Evolutionary conservation across 2,113 vertebrate genomes (phyloP), one percentile per base, ranked within the genome.

Genomic region (Toxostoma redivivum): DNA sequence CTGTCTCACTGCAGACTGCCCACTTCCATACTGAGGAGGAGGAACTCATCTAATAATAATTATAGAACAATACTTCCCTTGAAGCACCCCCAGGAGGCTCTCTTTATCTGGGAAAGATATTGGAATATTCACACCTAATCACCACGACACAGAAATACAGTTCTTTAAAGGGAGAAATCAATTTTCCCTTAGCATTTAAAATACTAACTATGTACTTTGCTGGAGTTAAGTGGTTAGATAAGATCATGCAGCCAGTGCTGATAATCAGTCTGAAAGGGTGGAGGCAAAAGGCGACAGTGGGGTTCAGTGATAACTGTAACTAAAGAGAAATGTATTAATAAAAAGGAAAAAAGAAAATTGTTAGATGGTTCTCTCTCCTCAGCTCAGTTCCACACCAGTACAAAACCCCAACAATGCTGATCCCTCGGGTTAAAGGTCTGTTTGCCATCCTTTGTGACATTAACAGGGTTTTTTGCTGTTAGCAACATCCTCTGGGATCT

Each of bases 91-190:
- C 94, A 74, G 50, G 67, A 95, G 92, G 14, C 44, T 90, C 71
- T n/a, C 27, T 80, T 88, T 88, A 74, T 95, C 74, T 86, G 51
- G 64, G 51, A 92, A 70, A 81, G 44, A 38, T 82, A 69, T 80
- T 66, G 58, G 90, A 95, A 93, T 94, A 92, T 86, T 96, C 90
- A 93, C 82, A 90, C 56, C 85, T 92, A 88, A 95, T 92, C 67
- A 56, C 38, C 67, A 90, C 1, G 7, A 80, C 60, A 81, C 51
- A 84, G 90, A 90, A 94, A 88, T 83, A 45, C 87, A 78, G 31
- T 71, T 78, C 71, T 94, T 96, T 64, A 92, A 95, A 74, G 1
- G 4, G 38, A 33, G 65, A 95, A 96, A 96, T 96, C 78, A 90
- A 76, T 90, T 95, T 90, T 12, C 76, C 47, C 47, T 93, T 56